A percentile compares a stretch with the other conserved stretches of the same genome.
These are phyloP conservation scores for Poeciliopsis turneri DNA, from an alignment of 2,797 vertebrate species.

Conservation along the genomic window DNA sequence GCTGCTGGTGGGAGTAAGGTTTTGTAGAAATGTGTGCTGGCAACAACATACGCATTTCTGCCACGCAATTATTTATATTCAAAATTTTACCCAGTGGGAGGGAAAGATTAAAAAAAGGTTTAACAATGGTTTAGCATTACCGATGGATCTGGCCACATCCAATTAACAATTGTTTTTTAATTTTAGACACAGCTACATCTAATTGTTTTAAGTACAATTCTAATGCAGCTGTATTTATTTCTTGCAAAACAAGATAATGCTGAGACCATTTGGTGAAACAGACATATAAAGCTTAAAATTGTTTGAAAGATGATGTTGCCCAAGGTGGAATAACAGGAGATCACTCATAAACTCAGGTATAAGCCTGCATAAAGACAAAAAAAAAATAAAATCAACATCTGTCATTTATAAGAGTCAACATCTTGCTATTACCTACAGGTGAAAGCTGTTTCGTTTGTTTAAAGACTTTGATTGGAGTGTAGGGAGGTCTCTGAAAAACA, in stretches of 20 bases:
- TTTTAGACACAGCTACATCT: neutral
- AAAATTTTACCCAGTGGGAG: neutral
- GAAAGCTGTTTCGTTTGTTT: neutral
- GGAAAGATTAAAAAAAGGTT: neutral
- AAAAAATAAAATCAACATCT: neutral
- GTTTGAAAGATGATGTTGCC: neutral
- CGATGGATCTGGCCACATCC: too few relatives aligned
- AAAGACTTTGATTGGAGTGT: neutral
- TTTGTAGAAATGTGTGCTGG: constrained; percentile 26
- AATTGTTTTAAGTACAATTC: neutral
- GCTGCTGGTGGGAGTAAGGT: constrained; percentile 27
- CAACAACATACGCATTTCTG: constrained; percentile 24
- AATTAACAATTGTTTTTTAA: neutral
- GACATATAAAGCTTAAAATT: neutral
- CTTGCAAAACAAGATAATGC: neutral
- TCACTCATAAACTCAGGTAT: neutral
- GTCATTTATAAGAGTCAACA: neutral
- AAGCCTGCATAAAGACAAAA: neutral
- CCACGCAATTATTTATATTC: constrained; percentile 4
- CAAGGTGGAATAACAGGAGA: neutral
- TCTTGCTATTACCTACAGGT: neutral
- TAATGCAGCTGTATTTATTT: neutral
- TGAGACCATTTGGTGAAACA: neutral
- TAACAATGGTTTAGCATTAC: neutral
- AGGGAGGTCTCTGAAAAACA: neutral